Percentiles rank a stretch among this genome's conserved stretches.
Evolutionary conservation across 2,113 vertebrate species (phyloP).

Genomic region (Chionodraco myersi): DNA sequence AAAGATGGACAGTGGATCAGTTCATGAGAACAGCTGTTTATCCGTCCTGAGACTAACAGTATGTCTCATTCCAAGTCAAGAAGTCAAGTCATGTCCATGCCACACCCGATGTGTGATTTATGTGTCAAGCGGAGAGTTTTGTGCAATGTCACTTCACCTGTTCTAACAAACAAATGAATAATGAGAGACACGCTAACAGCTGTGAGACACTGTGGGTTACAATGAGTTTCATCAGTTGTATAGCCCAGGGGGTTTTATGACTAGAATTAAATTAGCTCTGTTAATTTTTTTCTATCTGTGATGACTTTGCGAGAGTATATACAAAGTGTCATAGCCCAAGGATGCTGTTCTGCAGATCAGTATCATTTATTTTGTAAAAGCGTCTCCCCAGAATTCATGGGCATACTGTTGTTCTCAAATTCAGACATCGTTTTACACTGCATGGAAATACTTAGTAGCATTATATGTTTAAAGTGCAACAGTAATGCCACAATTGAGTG

Average conservation of each 20-base stretch:
- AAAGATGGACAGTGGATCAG: slow-evolving; percentile 43
- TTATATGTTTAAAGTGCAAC: no score
- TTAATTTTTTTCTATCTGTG: not conserved
- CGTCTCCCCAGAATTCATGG: not conserved
- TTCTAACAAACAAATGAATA: slow-evolving; percentile 8
- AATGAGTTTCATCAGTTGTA: slow-evolving; percentile 18
- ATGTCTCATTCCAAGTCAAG: not conserved
- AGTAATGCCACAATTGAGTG: no score
- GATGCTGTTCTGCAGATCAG: not conserved
- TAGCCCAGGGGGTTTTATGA: not conserved
- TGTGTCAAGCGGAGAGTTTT: slow-evolving; percentile 3
- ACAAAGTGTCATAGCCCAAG: not conserved
- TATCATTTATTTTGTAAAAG: not conserved
- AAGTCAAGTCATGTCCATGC: not conserved
- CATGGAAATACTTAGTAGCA: no score
- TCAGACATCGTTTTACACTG: not conserved
- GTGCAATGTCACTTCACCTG: slow-evolving; percentile 7
- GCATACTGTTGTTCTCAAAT: not conserved
- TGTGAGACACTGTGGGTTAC: slow-evolving; percentile 1
- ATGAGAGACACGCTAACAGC: not conserved
- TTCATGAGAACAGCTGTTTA: slow-evolving; percentile 4
- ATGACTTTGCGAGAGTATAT: not conserved
- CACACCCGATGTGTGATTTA: not conserved
- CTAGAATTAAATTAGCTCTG: not conserved
- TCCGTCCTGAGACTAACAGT: not conserved